A percentile compares a stretch with the other conserved stretches of the same genome.
phyloP scores from a whole-genome alignment of 1,140 invertebrate species.

The Micrasema longulum region DNA sequence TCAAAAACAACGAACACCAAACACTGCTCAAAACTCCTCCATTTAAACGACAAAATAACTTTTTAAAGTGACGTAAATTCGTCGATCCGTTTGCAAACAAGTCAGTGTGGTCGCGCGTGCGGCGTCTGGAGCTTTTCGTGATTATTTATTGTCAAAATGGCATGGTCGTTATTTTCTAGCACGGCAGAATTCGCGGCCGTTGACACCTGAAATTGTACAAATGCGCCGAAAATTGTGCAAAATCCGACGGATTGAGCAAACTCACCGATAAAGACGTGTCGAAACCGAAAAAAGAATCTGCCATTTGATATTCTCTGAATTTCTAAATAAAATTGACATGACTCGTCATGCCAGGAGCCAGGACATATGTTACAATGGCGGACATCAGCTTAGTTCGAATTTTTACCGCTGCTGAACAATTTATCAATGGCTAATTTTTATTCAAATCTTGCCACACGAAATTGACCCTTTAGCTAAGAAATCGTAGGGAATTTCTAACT shows the following conservation, averaged over 20 bases:
- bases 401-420: constrained; percentile 17
- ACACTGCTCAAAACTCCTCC: too few species aligned
- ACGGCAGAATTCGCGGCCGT: constrained; percentile 7
- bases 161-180: constrained; percentile 3
- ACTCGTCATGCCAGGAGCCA: constrained; percentile 67
- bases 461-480: too few species aligned
- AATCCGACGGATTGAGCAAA: neutral
- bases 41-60: too few species aligned
- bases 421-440: too few species aligned
- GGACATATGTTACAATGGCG: constrained; percentile 65
- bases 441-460: too few species aligned
- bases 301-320: constrained; percentile 79
- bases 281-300: constrained; percentile 86
- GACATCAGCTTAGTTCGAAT: constrained; percentile 57
- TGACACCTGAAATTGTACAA: neutral
- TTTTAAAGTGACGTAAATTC: too few species aligned
- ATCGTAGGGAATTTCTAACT: too few species aligned
- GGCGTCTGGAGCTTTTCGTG: too few species aligned
- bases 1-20: too few species aligned
- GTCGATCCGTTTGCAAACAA: too few species aligned
- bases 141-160: constrained; percentile 8
- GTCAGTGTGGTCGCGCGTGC: too few species aligned
- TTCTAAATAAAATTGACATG: constrained; percentile 74
- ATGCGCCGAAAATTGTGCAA: neutral
- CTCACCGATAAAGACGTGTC: constrained; percentile 78